phyloP scores from a whole-genome alignment of 2,113 vertebrate species.

The cat (Felis catus) region DNA sequence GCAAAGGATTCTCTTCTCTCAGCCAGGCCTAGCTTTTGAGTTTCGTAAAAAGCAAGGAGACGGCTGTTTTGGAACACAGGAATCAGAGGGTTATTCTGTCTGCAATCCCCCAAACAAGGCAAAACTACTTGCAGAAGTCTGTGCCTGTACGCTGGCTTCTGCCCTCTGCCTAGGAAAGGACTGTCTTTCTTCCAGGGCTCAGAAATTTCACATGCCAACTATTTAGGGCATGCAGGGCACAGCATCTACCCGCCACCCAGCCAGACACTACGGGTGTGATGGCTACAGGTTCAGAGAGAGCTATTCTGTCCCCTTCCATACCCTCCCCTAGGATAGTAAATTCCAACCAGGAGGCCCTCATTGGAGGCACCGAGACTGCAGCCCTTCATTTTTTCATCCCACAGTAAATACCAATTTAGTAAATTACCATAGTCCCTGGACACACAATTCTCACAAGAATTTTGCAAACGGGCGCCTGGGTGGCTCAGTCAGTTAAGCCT shows the following conservation, averaged over 20 bases:
- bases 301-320: neutral
- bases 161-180: neutral
- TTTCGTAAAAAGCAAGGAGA: neutral
- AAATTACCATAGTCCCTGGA: neutral
- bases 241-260: neutral
- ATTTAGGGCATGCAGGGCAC: neutral
- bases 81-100: neutral
- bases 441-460: neutral
- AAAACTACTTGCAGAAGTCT: neutral
- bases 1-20: neutral
- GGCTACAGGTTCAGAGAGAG: neutral
- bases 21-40: neutral
- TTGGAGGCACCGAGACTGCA: neutral
- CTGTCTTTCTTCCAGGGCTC: neutral
- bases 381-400: neutral
- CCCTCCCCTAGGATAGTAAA: fast-evolving
- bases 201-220: neutral
- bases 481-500: too few relatives aligned
- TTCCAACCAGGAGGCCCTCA: neutral
- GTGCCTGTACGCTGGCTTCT: neutral
- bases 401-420: neutral
- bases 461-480: neutral
- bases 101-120: neutral
- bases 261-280: neutral
- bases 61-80: neutral